Conservation (phyloP, 2,888 invertebrate genomes). For the Luffia ferchaultella region DNA sequence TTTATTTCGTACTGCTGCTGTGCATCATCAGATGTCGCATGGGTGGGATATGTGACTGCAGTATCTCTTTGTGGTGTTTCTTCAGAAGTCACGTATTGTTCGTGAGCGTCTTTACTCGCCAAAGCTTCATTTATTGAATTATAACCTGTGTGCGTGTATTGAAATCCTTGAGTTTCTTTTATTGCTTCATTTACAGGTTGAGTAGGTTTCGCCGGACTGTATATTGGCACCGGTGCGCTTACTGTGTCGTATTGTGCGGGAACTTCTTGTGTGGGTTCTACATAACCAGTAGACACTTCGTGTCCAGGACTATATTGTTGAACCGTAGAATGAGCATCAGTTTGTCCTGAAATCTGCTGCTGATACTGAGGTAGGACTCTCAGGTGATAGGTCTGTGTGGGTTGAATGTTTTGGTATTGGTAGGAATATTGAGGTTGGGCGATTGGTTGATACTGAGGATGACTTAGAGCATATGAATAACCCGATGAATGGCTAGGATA, state of each 20-base stretch:
- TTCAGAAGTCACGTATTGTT: conserved; percentile 28
- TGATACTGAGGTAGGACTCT: conserved; percentile 19
- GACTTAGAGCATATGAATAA: conserved; percentile 29
- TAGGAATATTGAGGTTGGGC: conserved; percentile 42
- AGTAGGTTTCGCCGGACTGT: conserved; percentile 12
- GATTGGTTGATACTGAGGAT: conserved; percentile 32
- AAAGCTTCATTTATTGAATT: neutral
- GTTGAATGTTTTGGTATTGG: conserved; percentile 34
- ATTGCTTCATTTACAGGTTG: conserved; percentile 1
- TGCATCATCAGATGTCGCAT: neutral
- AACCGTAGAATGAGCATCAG: neutral
- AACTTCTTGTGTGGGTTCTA: conserved; percentile 13
- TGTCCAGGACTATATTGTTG: conserved; percentile 5
- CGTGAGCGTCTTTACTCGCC: conserved; percentile 10
- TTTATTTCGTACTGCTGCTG: neutral
- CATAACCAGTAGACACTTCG: conserved; percentile 4
- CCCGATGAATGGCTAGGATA: conserved; percentile 18
- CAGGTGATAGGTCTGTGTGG: conserved; percentile 11
- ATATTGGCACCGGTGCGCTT: conserved; percentile 17
- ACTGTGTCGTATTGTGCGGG: conserved; percentile 9
- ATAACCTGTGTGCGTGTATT: neutral
- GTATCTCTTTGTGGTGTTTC: conserved; percentile 27
- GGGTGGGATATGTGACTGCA: conserved; percentile 21
- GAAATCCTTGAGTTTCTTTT: neutral
- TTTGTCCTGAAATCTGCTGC: conserved; percentile 20